Base-by-base conservation (phyloP, 2,797 vertebrate species). In the Otus scops region DNA sequence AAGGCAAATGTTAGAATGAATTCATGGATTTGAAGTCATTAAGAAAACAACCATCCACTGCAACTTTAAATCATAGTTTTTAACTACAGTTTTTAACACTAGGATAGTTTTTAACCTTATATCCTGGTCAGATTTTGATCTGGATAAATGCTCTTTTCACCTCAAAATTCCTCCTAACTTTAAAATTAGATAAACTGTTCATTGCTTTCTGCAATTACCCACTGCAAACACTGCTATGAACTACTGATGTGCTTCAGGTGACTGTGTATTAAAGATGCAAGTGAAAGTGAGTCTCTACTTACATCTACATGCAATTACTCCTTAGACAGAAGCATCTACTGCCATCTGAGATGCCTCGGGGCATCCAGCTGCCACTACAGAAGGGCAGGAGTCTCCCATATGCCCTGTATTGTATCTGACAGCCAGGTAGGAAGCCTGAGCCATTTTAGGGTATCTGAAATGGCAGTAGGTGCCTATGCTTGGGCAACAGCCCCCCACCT, bases 1-100 rank as follows among this genome's bases (percentile, higher is more conserved):
- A 91, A 95, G 45, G 50, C 92, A 96, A 95, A 86, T 69, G 86
- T 51, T 94, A 65, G 70, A 94, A 91, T 45, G 57, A 93, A 92
- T 95, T 88, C 36, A 81, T 56, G 47, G 51, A 85, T 93, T 79
- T 63, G 71, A 95, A 90, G 75, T 93, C 86, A 94, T 88, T 84
- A 95, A 61, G 81, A 59, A 92, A 83, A 80, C 53, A 91, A 80
- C 56, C 57, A 89, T 53, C 48, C 39, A 68, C 63, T 34, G 30
- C 50, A 91, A 88, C 54, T 88, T 92, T 69, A 79, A 82, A 54
- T 64, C 36, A 50, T 2, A 48, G 8, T 14, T 93, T 80, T 89
- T 54, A 85, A 60, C 36, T 57, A 36, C 30, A 63, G 7, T n/a
- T 80, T 93, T 89, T 83, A 63, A 71, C 0, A 7, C 10, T 32